Evolutionary conservation across 2,797 vertebrate genomes (phyloP), one percentile per base, ranked within the genome.

Genomic region (Melopsittacus undulatus): DNA sequence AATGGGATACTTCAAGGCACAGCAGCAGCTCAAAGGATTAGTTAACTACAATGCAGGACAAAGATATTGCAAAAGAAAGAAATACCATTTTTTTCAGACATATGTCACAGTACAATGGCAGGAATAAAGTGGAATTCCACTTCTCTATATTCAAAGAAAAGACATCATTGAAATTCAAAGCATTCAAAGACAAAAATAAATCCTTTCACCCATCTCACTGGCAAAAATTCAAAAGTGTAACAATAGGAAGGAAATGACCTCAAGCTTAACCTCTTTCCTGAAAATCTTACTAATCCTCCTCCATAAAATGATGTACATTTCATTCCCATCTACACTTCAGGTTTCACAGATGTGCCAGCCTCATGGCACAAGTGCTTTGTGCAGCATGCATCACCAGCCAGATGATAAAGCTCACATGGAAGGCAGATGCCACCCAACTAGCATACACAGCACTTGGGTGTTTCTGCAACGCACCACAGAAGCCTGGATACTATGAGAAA

Each of bases 171-270:
- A 93, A 89, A 95, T 90, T 95, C 94, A 94, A 96, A 96, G 83
- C 59, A 90, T 88, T 93, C 87, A 90, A 68, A 93, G 91, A 95
- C 52, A 94, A 96, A 95, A 97, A 95, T 95, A 96, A 93, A 91
- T 69, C 90, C 78, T 95, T 94, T 96, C 91, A 87, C 95, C 86
- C 78, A 75, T 87, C 81, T 89, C 73, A 36, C 66, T 95, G 87
- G 94, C 92, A 85, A 92, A 83, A 87, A 95, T 66, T 95, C 95
- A 94, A 85, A 84, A 95, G 86, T 2, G 0, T 87, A 96, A 94
- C 70, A 91, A 82, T 29, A 93, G 90, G 92, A 96, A 96, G 93
- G 96, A 96, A 96, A 85, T 94, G 61, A 97, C 95, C 94, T 96
- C 95, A 96, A 93, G 70, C 73, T 94, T 95, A 95, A 96, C 81